Conservation (phyloP, 2,113 vertebrate genomes). For the Abramis brama region DNA sequence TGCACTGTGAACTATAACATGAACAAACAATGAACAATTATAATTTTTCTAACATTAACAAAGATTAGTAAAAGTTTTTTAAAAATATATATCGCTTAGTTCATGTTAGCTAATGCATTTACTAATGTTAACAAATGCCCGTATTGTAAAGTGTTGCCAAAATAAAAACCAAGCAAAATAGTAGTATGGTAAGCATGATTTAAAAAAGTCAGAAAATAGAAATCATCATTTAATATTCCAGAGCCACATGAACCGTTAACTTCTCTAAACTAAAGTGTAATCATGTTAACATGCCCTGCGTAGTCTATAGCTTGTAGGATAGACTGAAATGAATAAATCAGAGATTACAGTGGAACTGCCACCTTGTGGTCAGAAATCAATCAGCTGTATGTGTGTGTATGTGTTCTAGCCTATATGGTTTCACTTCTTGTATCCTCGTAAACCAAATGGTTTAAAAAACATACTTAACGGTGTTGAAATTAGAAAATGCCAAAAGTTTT, state of each 20-base stretch:
- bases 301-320: neutral
- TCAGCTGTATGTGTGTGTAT: slow-evolving; percentile 8
- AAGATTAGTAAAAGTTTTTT: too few species aligned
- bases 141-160: too few species aligned
- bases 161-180: neutral
- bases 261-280: neutral
- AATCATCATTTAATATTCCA: neutral
- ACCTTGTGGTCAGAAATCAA: slow-evolving; percentile 2
- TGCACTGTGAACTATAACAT: too few species aligned
- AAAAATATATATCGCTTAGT: too few species aligned
- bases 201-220: neutral
- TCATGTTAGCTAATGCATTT: too few species aligned
- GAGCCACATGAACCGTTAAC: neutral
- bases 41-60: too few species aligned
- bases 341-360: neutral
- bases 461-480: too few species aligned
- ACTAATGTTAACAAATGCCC: too few species aligned
- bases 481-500: too few species aligned
- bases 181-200: neutral
- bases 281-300: neutral
- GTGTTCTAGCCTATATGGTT: neutral
- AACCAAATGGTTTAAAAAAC: too few species aligned
- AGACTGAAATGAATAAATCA: neutral
- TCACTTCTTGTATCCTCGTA: too few species aligned
- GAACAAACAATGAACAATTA: too few species aligned